Conservation (phyloP, 2,888 invertebrate species). For the Argyra leucocephala region DNA sequence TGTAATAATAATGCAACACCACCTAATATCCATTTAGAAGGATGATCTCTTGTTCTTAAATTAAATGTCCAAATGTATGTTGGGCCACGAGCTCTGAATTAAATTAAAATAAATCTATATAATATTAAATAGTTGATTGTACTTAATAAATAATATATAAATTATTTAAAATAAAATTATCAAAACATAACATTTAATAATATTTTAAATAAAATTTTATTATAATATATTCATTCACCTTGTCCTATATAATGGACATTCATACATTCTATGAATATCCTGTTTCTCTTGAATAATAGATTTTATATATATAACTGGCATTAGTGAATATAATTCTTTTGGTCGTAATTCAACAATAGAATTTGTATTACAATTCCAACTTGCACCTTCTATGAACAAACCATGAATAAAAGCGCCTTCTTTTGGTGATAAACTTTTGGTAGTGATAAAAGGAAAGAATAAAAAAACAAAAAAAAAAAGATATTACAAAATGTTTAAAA, state of each 20-base stretch:
- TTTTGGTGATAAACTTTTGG: slow-evolving; percentile 62
- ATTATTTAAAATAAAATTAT: not conserved
- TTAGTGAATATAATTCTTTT: slow-evolving; percentile 80
- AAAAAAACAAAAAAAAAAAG: no score
- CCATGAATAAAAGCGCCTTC: slow-evolving; percentile 89
- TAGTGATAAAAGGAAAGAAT: no score
- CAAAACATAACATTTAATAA: not conserved
- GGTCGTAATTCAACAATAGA: slow-evolving; percentile 76
- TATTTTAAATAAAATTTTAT: not conserved
- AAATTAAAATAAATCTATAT: not conserved
- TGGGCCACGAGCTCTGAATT: slow-evolving; percentile 62
- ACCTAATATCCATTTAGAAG: slow-evolving; percentile 85
- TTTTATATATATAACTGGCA: slow-evolving; percentile 85
- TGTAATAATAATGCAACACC: slow-evolving; percentile 86
- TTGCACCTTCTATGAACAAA: slow-evolving; percentile 86
- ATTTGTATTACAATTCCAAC: slow-evolving; percentile 76
- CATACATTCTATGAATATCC: slow-evolving; percentile 76
- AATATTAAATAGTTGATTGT: not conserved
- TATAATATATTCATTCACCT: slow-evolving; percentile 42
- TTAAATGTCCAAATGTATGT: slow-evolving; percentile 96
- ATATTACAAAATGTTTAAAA: no score
- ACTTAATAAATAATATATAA: not conserved
- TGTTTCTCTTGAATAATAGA: slow-evolving; percentile 86
- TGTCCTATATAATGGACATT: slow-evolving; percentile 92
- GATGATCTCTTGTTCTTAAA: slow-evolving; percentile 76